Conservation (phyloP, 2,113 vertebrate species). For the Stomatorhinus ivindoensis region DNA sequence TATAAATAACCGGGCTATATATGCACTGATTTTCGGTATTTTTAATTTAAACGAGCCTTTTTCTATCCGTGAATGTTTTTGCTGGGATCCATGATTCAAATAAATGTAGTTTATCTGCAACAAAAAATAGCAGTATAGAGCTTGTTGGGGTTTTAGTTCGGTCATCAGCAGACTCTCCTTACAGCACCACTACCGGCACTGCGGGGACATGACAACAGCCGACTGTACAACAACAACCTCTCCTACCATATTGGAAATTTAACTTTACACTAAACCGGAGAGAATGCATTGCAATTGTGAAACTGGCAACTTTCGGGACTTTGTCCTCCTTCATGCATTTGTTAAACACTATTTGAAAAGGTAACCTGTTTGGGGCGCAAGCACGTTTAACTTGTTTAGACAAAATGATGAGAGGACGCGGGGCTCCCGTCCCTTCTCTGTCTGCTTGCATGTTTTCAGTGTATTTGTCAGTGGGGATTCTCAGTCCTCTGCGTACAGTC, state of each 20-base stretch:
- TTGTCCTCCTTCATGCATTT: background rate
- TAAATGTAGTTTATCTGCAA: conserved; percentile 53
- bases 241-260: conserved; percentile 80
- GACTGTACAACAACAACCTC: conserved; percentile 79
- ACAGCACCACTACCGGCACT: conserved; percentile 89
- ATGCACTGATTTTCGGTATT: conserved; percentile 16
- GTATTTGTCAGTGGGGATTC: conserved; percentile 6
- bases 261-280: conserved; percentile 35
- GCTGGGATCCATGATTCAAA: conserved; percentile 63
- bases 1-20: conserved; percentile 26
- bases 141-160: conserved; percentile 63
- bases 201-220: conserved; percentile 80
- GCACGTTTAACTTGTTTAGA: background rate
- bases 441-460: background rate
- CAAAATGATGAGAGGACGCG: background rate
- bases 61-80: conserved; percentile 27
- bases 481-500: background rate
- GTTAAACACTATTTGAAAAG: background rate
- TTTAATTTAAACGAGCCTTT: conserved; percentile 21
- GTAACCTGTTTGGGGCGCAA: background rate
- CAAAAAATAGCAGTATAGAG: conserved; percentile 68
- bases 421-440: background rate
- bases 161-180: conserved; percentile 71
- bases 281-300: background rate
- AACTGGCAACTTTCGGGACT: background rate